Evolutionary conservation across 2,888 invertebrate genomes (phyloP), one percentile per base, ranked within the genome.

Genomic region (Microctonus brassicae): DNA sequence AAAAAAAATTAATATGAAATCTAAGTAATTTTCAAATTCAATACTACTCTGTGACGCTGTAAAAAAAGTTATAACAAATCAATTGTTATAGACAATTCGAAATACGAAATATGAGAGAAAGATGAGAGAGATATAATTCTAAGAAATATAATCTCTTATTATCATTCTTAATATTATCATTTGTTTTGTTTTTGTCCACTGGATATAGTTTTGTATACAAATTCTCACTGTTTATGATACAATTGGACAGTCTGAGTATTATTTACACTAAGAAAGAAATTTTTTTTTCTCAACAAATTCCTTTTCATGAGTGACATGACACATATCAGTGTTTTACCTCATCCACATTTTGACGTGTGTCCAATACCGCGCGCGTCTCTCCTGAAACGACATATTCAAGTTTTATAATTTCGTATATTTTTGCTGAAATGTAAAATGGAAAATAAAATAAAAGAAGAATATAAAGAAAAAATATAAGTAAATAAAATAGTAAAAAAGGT

Each of bases 301-400:
- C 58, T 17, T 58, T 58, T 58, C 29, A 20, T 34, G 33, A 26
- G 57, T 29, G 58, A 58, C 33, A 34, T 5, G 26, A 58, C 58
- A 17, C 33, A n/a, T 58, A 33, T 58, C 33, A 29, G n/a, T n/a
- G 57, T 47, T 64, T 70, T 73, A 71, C 61, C 72, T 74, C 69
- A 68, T 74, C 73, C 73, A 60, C 57, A 69, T 69, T 70, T 69
- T 70, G 74, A n/a, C n/a, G n/a, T n/a, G 67, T 70, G 67, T 73
- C 74, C 72, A 74, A 67, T 74, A 74, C 65, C 73, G 68, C 62
- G 73, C 26, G 42, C 39, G 69, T 69, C 58, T 64, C 62, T 73
- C 77, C 77, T 77, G 77, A 76, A 77, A 77, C 70, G 77, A 77
- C 69, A 77, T 71, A 76, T 67, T 74, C 34, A 67, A 60, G 58